These are phyloP conservation scores for Vidua macroura DNA, from an alignment of 2,113 vertebrate genomes.

Conservation along the genomic window DNA sequence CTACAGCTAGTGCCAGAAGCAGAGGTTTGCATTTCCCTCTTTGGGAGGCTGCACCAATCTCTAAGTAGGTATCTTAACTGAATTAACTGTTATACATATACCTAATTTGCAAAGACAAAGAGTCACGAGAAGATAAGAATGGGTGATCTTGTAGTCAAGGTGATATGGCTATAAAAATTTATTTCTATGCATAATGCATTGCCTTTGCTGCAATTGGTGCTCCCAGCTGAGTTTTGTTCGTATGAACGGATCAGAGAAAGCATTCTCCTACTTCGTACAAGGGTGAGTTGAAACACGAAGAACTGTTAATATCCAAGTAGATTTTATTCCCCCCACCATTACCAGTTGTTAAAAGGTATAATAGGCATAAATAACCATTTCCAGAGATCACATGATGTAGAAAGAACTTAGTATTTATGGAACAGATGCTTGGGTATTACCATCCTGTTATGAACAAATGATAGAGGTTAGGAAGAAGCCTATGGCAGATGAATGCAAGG, in stretches of 20 bases:
- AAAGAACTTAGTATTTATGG: background rate
- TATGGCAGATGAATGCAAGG: background rate
- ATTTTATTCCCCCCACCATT: background rate
- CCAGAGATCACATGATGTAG: background rate
- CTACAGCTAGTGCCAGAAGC: background rate
- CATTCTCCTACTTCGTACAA: background rate
- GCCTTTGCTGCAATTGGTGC: background rate
- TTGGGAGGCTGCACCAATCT: background rate
- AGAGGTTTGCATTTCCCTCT: background rate
- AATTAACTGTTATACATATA: background rate
- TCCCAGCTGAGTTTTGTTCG: background rate
- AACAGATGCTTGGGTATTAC: background rate
- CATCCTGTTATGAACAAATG: fast-evolving
- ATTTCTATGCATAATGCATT: background rate
- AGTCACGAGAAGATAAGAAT: background rate
- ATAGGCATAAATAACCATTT: background rate
- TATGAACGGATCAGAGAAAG: background rate
- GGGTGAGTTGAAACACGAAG: background rate
- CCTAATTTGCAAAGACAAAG: background rate
- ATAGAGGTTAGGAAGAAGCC: background rate
- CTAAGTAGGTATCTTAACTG: background rate
- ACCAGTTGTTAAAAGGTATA: background rate
- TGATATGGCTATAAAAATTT: background rate
- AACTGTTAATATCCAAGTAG: background rate
- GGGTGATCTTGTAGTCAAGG: background rate